A percentile compares a stretch with the other conserved stretches of the same genome.
These are phyloP conservation scores for Emydura subglobosa DNA, from an alignment of 2,113 vertebrate genomes.

Conservation along the genomic window DNA sequence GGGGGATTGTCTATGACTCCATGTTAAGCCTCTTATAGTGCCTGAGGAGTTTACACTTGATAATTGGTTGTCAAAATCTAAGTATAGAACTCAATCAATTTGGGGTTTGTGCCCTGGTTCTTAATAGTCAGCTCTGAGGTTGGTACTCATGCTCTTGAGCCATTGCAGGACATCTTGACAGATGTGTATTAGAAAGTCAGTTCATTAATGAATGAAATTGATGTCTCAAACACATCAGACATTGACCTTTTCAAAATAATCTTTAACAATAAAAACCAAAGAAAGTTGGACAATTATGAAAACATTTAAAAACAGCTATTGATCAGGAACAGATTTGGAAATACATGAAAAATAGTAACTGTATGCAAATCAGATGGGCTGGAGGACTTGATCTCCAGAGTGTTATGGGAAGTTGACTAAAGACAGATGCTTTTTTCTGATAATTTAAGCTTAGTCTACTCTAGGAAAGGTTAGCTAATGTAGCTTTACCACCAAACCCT, in stretches of 20 bases:
- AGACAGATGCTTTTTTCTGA: not conserved
- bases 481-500: not conserved
- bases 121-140: not conserved
- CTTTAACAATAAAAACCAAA: not conserved
- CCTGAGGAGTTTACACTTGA: not conserved
- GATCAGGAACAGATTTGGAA: not conserved
- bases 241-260: not conserved
- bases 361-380: not conserved
- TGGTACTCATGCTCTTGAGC: not conserved
- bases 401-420: not conserved
- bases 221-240: not conserved
- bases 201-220: not conserved
- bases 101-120: not conserved
- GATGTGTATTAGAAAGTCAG: not conserved
- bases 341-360: not conserved
- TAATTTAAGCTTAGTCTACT: not conserved
- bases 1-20: not conserved
- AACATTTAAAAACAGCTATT: not conserved
- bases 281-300: not conserved
- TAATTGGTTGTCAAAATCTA: not conserved
- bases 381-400: not conserved
- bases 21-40: not conserved
- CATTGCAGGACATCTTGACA: not conserved
- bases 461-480: not conserved
- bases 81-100: not conserved